These are phyloP conservation scores for Todiramphus chloris DNA, from an alignment of 2,113 vertebrate genomes.

Conservation along the genomic window DNA sequence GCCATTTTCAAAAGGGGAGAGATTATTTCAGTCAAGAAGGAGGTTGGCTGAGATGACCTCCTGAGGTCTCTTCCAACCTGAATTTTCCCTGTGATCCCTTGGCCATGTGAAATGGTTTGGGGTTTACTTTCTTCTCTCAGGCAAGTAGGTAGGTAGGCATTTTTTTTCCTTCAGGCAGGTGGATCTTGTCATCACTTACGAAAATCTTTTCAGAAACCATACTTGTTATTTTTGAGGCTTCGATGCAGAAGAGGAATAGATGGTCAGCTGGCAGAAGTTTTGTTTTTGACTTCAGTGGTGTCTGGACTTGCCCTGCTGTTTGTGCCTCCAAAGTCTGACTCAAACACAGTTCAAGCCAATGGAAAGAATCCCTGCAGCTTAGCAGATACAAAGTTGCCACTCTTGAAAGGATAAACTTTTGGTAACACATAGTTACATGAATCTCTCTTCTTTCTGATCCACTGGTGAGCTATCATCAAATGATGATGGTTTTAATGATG, in stretches of 20 bases:
- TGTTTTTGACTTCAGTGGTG: constrained; percentile 47
- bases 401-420: not conserved
- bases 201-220: not conserved
- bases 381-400: constrained; percentile 24
- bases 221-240: not conserved
- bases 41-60: not conserved
- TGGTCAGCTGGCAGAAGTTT: constrained; percentile 43
- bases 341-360: constrained; percentile 33
- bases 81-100: not conserved
- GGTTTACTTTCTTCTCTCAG: not conserved
- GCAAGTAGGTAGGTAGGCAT: not conserved
- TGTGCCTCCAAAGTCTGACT: constrained; percentile 54
- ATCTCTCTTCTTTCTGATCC: not conserved
- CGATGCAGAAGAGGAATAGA: not conserved
- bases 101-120: not conserved
- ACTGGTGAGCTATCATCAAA: not conserved
- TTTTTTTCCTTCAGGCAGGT: not conserved
- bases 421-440: not conserved
- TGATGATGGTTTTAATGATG: not conserved
- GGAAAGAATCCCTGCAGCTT: constrained; percentile 26
- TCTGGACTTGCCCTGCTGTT: constrained; percentile 51
- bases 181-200: not conserved
- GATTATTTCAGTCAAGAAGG: not conserved
- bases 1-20: not conserved
- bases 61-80: not conserved